Evolutionary conservation across 2,113 vertebrate genomes (phyloP).

Genomic region (Burhinus bistriatus): DNA sequence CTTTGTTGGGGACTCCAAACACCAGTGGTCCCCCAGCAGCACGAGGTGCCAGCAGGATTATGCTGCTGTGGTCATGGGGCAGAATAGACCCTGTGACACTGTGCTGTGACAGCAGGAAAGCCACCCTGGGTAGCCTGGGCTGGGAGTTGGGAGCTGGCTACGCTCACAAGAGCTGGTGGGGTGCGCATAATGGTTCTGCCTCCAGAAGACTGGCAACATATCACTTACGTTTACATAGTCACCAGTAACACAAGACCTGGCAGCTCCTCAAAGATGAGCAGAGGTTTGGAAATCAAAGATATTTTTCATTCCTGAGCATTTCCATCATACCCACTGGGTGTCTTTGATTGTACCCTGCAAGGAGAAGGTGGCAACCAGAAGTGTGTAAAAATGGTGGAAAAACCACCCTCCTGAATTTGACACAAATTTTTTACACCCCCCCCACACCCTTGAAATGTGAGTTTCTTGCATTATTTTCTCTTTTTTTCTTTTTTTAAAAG

Average conservation of each 20-base stretch:
- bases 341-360: neutral
- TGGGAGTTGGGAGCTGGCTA: neutral
- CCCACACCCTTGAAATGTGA: neutral
- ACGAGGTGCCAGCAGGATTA: neutral
- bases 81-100: too few species aligned
- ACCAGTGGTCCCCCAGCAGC: neutral
- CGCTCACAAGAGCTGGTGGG: fast-evolving
- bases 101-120: neutral
- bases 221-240: neutral
- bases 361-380: neutral
- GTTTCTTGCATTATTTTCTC: neutral
- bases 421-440: neutral
- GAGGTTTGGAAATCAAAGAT: neutral
- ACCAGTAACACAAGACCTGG: neutral
- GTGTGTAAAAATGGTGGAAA: neutral
- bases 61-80: neutral
- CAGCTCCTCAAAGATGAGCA: neutral
- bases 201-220: neutral
- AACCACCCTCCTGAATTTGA: neutral
- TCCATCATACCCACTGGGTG: neutral
- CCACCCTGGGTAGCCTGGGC: neutral
- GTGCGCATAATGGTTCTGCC: neutral
- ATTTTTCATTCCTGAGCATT: neutral
- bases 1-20: neutral
- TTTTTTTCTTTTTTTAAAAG: neutral